phyloP scores from a whole-genome alignment of 2,888 invertebrate genomes.

The Synanthedon andrenaeformis region DNA sequence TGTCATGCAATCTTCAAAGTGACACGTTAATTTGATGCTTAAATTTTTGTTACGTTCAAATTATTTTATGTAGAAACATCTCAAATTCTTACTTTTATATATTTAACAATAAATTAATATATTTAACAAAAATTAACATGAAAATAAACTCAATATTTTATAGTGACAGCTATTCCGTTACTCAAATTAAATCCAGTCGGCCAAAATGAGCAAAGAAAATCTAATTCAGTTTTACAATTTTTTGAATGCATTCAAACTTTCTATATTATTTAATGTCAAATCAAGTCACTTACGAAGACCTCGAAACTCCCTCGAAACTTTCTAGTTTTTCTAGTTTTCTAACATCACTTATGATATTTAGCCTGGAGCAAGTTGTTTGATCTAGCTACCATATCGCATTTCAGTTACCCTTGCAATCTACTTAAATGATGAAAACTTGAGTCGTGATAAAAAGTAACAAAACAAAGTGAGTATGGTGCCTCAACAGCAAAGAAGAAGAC shows the following conservation, averaged over 20 bases:
- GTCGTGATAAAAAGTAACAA: neutral
- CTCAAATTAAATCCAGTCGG: too few relatives aligned
- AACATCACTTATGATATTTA: slow-evolving; percentile 2
- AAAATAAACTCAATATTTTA: too few relatives aligned
- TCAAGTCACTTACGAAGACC: slow-evolving; percentile 43
- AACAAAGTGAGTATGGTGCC: slow-evolving; percentile 45
- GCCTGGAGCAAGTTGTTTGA: slow-evolving; percentile 4
- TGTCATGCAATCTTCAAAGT: too few relatives aligned
- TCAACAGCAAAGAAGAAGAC: slow-evolving; percentile 58
- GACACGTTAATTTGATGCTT: too few relatives aligned
- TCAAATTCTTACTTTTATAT: too few relatives aligned
- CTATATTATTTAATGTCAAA: slow-evolving; percentile 23
- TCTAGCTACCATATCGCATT: slow-evolving; percentile 3
- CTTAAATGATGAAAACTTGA: neutral
- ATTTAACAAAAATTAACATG: too few relatives aligned
- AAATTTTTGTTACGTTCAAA: too few relatives aligned
- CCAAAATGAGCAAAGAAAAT: too few relatives aligned
- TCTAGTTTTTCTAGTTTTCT: slow-evolving; percentile 60
- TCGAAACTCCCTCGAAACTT: slow-evolving; percentile 61
- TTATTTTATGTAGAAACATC: too few relatives aligned
- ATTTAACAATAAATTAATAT: too few relatives aligned
- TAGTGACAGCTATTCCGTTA: too few relatives aligned
- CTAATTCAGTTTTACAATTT: neutral
- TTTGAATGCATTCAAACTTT: slow-evolving; percentile 47
- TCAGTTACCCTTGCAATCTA: neutral